Evolutionary conservation across 2,797 vertebrate species (phyloP).

Genomic region (Silurus aristotelis): DNA sequence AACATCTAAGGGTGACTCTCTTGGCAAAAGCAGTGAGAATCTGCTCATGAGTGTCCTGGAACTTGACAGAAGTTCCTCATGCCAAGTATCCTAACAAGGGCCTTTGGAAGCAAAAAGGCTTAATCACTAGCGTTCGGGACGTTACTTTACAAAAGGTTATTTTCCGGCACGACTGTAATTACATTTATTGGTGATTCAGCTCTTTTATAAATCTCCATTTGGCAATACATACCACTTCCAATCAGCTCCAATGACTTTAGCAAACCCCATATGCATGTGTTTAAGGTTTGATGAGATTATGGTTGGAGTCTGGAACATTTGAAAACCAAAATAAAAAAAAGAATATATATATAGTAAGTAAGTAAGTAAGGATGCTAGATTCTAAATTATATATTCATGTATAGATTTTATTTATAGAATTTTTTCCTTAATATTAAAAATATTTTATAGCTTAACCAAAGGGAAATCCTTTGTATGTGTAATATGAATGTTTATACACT

Average conservation of each 20-base stretch:
- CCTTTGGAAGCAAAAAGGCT: constrained; percentile 17
- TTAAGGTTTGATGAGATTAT: constrained; percentile 17
- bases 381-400: neutral
- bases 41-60: neutral
- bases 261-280: constrained; percentile 20
- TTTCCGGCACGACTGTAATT: constrained; percentile 17
- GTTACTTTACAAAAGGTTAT: neutral
- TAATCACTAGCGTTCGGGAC: neutral
- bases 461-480: neutral
- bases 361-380: neutral
- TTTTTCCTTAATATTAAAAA: neutral
- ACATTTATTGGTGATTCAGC: constrained; percentile 25
- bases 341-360: neutral
- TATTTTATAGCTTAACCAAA: neutral
- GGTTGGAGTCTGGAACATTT: constrained; percentile 17
- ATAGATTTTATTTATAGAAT: neutral
- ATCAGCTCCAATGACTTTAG: constrained; percentile 23
- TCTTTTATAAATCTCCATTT: constrained; percentile 13
- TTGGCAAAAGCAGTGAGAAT: constrained; percentile 23
- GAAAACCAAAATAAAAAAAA: neutral
- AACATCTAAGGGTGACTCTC: constrained; percentile 19
- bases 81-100: constrained; percentile 25
- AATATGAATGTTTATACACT: neutral
- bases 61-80: constrained; percentile 7
- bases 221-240: constrained; percentile 14